Evolutionary conservation across 2,113 vertebrate species (phyloP).

Genomic region (Desmodus rotundus): DNA sequence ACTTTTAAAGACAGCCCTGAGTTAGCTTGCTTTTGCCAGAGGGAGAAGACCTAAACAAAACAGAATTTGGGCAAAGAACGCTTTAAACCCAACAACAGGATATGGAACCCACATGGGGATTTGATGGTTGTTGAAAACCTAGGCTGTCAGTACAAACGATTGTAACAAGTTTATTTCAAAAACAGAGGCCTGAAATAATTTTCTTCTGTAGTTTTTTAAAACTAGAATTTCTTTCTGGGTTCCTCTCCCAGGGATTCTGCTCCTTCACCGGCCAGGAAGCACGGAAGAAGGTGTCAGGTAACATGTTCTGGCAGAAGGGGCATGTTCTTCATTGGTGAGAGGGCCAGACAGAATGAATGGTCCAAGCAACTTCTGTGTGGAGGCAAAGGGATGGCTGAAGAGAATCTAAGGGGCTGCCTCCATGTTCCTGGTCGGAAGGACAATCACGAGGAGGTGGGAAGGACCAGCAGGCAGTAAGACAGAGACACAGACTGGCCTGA

Average conservation of each 20-base stretch:
- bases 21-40: slow-evolving; percentile 84
- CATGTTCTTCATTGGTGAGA: neutral
- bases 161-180: slow-evolving; percentile 61
- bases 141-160: slow-evolving; percentile 51
- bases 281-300: neutral
- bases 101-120: slow-evolving; percentile 70
- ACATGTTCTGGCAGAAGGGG: neutral
- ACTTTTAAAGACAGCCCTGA: slow-evolving; percentile 84
- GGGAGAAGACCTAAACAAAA: slow-evolving; percentile 88
- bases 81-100: slow-evolving; percentile 74
- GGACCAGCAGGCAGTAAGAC: neutral
- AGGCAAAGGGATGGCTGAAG: neutral
- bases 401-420: neutral
- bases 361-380: neutral
- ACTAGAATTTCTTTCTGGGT: slow-evolving; percentile 39
- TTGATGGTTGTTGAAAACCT: slow-evolving; percentile 65
- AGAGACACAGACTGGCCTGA: neutral
- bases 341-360: neutral
- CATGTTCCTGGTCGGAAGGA: neutral
- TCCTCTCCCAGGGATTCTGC: slow-evolving; percentile 44
- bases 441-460: neutral
- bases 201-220: slow-evolving; percentile 50
- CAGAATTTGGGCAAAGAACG: slow-evolving; percentile 71
- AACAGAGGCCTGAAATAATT: slow-evolving; percentile 55
- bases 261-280: slow-evolving; percentile 19